Conservation (phyloP, 2,888 invertebrate genomes). For the Branchellion lobata region DNA sequence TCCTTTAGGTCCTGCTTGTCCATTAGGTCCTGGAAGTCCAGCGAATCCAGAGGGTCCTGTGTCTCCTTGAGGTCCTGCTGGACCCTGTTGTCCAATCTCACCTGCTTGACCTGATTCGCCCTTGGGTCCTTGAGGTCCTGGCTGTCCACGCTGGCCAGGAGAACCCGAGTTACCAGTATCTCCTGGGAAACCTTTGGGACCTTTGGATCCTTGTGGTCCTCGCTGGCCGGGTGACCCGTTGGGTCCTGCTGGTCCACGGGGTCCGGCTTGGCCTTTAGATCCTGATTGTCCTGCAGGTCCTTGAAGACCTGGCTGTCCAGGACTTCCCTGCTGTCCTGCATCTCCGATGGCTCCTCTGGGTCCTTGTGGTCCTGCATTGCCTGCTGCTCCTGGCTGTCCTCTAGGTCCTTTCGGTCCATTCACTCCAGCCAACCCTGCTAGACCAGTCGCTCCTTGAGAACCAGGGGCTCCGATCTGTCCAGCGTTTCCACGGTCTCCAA, state of each 20-base stretch:
- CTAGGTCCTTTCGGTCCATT: background rate
- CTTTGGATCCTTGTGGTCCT: constrained; percentile 45
- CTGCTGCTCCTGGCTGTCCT: constrained; percentile 18
- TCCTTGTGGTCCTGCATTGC: constrained; percentile 33
- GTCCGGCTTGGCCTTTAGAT: constrained; percentile 45
- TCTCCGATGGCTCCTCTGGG: constrained; percentile 44
- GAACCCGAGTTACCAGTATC: constrained; percentile 10
- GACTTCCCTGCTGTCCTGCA: constrained; percentile 47
- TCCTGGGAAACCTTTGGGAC: background rate
- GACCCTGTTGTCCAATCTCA: constrained; percentile 1
- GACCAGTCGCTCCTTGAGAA: constrained; percentile 6
- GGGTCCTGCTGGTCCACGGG: constrained; percentile 48
- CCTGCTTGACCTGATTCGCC: constrained; percentile 37
- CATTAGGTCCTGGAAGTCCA: constrained; percentile 35
- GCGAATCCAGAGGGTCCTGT: constrained; percentile 8
- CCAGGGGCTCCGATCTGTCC: constrained; percentile 30
- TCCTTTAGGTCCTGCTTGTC: constrained; percentile 41
- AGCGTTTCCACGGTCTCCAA: constrained; percentile 2
- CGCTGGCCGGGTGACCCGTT: constrained; percentile 49
- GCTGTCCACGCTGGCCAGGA: constrained; percentile 24
- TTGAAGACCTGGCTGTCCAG: constrained; percentile 47
- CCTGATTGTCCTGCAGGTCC: constrained; percentile 47
- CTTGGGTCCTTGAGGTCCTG: constrained; percentile 41
- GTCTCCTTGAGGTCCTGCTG: constrained; percentile 26
- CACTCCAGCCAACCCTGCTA: constrained; percentile 27